Conservation (phyloP, 2,113 vertebrate species). For the Scortum barcoo region DNA sequence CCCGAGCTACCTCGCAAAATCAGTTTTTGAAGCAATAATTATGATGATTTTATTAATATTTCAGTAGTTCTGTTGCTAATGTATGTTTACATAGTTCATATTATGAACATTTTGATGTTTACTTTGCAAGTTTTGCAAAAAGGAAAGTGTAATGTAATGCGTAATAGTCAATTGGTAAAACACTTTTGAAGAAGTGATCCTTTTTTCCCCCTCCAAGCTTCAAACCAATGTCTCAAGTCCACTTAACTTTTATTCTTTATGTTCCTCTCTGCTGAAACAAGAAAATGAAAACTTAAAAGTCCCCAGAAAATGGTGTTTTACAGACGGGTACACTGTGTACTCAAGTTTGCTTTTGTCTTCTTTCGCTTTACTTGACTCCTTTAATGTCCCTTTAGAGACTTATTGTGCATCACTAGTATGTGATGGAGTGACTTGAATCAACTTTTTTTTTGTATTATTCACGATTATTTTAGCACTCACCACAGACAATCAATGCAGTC, state of each 20-base stretch:
- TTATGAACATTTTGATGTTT: not conserved
- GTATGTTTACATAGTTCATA: too few species aligned
- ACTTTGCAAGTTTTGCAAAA: not conserved
- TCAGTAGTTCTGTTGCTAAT: too few species aligned
- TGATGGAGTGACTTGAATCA: not conserved
- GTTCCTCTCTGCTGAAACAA: not conserved
- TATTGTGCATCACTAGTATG: not conserved
- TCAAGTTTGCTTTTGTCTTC: not conserved
- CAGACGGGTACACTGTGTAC: slow-evolving; percentile 12
- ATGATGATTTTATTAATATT: too few species aligned
- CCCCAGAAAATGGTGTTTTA: not conserved
- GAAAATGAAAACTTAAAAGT: not conserved
- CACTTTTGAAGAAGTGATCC: not conserved
- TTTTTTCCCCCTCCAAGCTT: not conserved
- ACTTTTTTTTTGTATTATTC: slow-evolving; percentile 11
- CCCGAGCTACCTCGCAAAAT: too few species aligned
- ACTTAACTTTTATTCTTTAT: not conserved
- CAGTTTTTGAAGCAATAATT: too few species aligned
- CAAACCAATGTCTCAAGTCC: not conserved
- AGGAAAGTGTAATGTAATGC: not conserved
- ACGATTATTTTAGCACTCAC: not conserved
- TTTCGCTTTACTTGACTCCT: not conserved
- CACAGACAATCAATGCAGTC: not conserved
- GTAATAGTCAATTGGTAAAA: not conserved
- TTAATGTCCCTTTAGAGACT: not conserved